Conservation (phyloP, 2,888 invertebrate genomes). For the Anthophora plumipes region DNA sequence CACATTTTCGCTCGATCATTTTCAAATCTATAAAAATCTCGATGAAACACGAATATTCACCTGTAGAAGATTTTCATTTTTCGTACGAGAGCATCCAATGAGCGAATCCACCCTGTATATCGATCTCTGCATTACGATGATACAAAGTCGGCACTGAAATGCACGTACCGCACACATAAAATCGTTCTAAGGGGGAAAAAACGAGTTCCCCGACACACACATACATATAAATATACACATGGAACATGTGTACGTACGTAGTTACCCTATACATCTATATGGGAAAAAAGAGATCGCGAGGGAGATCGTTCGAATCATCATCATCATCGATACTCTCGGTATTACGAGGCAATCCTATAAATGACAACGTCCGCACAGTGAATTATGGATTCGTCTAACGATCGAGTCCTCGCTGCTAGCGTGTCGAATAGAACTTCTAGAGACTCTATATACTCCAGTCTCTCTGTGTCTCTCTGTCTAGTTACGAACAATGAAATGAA, state of each 20-base stretch:
- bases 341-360: conserved; percentile 41
- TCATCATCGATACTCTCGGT: conserved; percentile 38
- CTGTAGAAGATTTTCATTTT: background rate
- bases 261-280: background rate
- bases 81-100: background rate
- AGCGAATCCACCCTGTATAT: conserved; percentile 60
- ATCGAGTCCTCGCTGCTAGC: conserved; percentile 2
- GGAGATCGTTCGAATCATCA: conserved; percentile 44
- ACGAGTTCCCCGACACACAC: conserved; percentile 25
- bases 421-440: conserved; percentile 33
- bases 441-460: too few species aligned
- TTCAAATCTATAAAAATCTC: too few species aligned
- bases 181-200: conserved; percentile 44
- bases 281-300: conserved; percentile 55
- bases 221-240: background rate
- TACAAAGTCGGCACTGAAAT: conserved; percentile 59
- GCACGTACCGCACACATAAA: conserved; percentile 57
- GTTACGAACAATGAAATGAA: conserved; percentile 58
- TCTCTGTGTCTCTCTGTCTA: background rate
- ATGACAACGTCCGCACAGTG: conserved; percentile 50
- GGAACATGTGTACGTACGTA: background rate
- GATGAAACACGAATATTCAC: too few species aligned
- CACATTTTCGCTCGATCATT: too few species aligned
- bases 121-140: conserved; percentile 50
- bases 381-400: conserved; percentile 59